Evolutionary conservation across 2,113 vertebrate genomes (phyloP), one percentile per base, ranked within the genome.

Genomic region (Cyanistes caeruleus): DNA sequence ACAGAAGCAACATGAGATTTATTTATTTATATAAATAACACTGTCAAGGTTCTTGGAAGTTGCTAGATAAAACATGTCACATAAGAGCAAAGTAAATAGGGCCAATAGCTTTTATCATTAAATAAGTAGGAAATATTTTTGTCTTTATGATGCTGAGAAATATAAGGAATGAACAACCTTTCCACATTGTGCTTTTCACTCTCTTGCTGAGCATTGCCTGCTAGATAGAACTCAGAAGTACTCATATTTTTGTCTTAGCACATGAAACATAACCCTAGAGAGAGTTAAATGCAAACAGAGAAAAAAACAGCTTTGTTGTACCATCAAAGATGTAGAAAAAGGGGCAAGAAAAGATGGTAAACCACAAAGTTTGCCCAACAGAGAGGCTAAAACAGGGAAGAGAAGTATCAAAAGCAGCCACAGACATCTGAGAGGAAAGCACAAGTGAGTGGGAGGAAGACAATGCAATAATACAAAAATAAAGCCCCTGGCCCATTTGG

Each of bases 401-500:
- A 92, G 80, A 91, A 84, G 51, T 86, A 95, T 87, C 89, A 92
- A 94, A 95, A 94, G 90, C 78, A 90, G 88, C 86, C 94, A 89
- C 86, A 84, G 83, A 81, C 84, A 82, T 84, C 65, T 89, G 49
- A 92, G 84, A 94, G 84, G 84, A 92, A 95, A 97, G 53, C 67
- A 83, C 37, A 72, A 69, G 55, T 10, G 80, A 93, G 93, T 87
- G 87, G 93, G 94, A 95, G 39, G 65, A 84, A 92, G 69, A 89
- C 86, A 95, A 72, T 55, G 41, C 68, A 62, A 6, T 59, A 90
- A 77, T 20, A 95, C 80, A 84, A 74, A 96, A 95, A 92, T 67
- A 89, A 95, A 91, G 89, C 93, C 76, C 84, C 89, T 78, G 65
- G 94, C 89, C 89, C 80, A 67, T 81, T 56, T 76, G 62, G 77